Base-by-base conservation (phyloP, 53 echinoderm and acorn worm species). In the Mesocentrotus franciscanus region DNA sequence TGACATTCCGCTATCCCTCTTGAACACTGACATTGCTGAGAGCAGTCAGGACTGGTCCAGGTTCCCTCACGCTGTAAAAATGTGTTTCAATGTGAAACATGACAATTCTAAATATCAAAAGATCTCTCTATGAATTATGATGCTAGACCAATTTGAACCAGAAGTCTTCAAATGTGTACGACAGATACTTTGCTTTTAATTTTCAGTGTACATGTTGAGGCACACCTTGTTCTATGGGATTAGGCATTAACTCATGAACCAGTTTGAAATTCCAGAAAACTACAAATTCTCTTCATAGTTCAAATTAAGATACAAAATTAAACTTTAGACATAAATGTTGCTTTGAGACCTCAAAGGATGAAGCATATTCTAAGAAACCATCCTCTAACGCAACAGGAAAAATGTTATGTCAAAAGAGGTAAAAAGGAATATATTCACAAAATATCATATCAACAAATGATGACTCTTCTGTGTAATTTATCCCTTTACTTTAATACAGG, bases 11-110 rank as follows among this genome's bases (percentile, higher is more conserved):
- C 64, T 71, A 59, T 26, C 0, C 94, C 94, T 61, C 39, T 26
- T 15, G 66, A 30, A 84, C 94, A 94, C 1, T 30, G 26, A 60
- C 97, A 98, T 33, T 36, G 62, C 59, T 85, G 72, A 15, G 66
- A 81, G 72, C 98, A 98, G 74, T 96, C 96, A 22, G 95, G 85
- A 60, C 92, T 72, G 2, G 93, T 75, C 96, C 96, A 98, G 8
- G 34, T 92, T 95, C 96, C 94, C 56, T 95, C 97, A 9, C 95
- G 89, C 98, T 98, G 26, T 29, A 66, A 32, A 81, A 16, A 92
- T 15, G 1, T 17, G 35, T 18, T 32, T 14, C 0, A 36, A 36
- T 35, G 33, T 4, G 20, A 57, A 89, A n/a, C 14, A 20, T 26
- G 39, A 17, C 0, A 33, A 76, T 18, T 71, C 20, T 71, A 11